A percentile compares a stretch with the other conserved stretches of the same genome.
Evolutionary conservation across 2,888 invertebrate genomes (phyloP).

Genomic region (Adelognathus sp.): DNA sequence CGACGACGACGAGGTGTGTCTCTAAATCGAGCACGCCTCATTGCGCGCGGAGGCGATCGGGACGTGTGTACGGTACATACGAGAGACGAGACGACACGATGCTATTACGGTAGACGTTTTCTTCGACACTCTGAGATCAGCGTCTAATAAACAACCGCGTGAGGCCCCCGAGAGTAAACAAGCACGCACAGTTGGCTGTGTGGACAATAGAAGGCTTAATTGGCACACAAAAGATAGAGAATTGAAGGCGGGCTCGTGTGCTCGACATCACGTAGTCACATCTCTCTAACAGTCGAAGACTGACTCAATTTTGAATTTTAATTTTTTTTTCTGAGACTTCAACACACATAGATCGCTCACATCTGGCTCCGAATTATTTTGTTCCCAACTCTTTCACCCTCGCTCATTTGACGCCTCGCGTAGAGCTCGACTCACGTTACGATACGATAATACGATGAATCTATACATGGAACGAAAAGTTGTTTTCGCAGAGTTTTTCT

Average conservation of each 20-base stretch:
- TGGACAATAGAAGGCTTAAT: slow-evolving; percentile 45
- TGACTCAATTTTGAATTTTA: not conserved
- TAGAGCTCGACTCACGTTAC: not conserved
- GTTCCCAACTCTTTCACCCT: not conserved
- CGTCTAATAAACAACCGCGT: slow-evolving; percentile 14
- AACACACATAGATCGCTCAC: not conserved
- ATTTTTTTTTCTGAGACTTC: not conserved
- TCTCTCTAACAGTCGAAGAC: not conserved
- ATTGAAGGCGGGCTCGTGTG: slow-evolving; percentile 8
- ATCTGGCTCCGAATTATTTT: not conserved
- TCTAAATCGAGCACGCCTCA: slow-evolving; percentile 4
- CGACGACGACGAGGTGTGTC: slow-evolving; percentile 6
- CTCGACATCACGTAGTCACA: slow-evolving; percentile 42
- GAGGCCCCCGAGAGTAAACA: slow-evolving; percentile 31
- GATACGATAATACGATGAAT: not conserved
- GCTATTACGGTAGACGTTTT: not conserved
- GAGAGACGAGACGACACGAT: not conserved
- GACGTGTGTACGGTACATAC: not conserved
- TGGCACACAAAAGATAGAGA: slow-evolving; percentile 45
- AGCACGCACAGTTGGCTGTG: slow-evolving; percentile 22
- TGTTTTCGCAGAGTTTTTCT: not conserved
- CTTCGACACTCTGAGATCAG: not conserved
- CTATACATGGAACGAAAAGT: not conserved
- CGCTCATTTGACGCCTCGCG: not conserved
- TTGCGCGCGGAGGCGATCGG: not conserved